These are phyloP conservation scores for Fistularia tabacaria DNA, from an alignment of 2,797 vertebrate species.

Conservation along the genomic window DNA sequence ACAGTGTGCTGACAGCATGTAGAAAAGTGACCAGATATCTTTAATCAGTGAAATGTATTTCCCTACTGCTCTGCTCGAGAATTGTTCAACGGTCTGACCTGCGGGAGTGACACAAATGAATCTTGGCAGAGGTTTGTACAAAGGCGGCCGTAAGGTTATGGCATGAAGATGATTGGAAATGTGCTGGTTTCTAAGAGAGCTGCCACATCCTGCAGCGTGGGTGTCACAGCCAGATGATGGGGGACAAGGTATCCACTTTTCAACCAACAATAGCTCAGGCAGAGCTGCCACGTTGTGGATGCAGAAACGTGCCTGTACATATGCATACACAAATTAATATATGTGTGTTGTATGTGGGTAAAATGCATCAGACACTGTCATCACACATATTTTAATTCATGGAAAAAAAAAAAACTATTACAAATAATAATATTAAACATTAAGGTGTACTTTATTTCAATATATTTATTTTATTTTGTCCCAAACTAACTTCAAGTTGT, in stretches of 20 bases:
- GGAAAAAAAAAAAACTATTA: too few species aligned
- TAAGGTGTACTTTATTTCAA: too few species aligned
- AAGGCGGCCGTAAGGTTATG: slow-evolving; percentile 81
- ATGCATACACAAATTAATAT: not conserved
- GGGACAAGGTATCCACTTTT: slow-evolving; percentile 57
- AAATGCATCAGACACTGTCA: too few species aligned
- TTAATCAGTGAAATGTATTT: slow-evolving; percentile 81
- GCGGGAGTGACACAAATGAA: slow-evolving; percentile 78
- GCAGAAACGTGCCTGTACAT: slow-evolving; percentile 18
- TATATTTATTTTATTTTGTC: too few species aligned
- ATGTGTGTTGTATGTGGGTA: too few species aligned
- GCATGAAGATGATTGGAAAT: slow-evolving; percentile 78
- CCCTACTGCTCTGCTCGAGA: slow-evolving; percentile 64
- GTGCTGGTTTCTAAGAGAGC: slow-evolving; percentile 75
- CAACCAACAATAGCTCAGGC: slow-evolving; percentile 60
- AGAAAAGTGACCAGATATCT: slow-evolving; percentile 76
- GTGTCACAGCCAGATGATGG: slow-evolving; percentile 76
- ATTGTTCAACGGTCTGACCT: slow-evolving; percentile 76
- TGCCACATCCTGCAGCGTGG: slow-evolving; percentile 75
- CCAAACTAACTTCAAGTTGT: too few species aligned
- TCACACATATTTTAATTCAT: too few species aligned
- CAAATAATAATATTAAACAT: too few species aligned
- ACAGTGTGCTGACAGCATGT: slow-evolving; percentile 72
- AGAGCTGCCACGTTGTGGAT: slow-evolving; percentile 28
- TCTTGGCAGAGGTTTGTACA: slow-evolving; percentile 77